Percentiles rank a stretch among this genome's conserved stretches.
phyloP scores from a whole-genome alignment of 2,797 vertebrate species.

The Tarsius wallacei region DNA sequence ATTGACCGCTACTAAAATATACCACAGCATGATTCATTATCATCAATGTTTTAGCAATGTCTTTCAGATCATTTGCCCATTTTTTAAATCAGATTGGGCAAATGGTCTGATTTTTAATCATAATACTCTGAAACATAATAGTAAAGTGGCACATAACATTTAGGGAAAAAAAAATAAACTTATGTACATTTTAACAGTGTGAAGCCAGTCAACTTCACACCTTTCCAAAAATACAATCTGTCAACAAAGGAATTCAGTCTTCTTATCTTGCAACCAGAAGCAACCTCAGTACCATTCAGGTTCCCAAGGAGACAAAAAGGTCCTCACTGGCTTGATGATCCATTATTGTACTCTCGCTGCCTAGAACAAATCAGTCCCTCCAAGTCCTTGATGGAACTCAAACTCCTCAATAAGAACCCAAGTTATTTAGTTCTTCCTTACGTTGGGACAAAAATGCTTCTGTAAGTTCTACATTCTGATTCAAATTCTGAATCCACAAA shows the following conservation, averaged over 20 bases:
- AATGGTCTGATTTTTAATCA: not conserved
- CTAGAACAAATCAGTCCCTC: not conserved
- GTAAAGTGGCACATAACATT: constrained; percentile 11
- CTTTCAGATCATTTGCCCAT: too few relatives aligned
- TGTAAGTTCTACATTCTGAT: not conserved
- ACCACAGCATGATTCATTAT: not conserved
- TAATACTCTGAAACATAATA: constrained; percentile 12
- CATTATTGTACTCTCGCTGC: not conserved
- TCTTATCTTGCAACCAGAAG: constrained; percentile 13
- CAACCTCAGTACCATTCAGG: not conserved
- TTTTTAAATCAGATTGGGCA: too few relatives aligned
- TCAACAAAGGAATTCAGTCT: constrained; percentile 10
- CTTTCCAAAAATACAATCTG: constrained; percentile 68
- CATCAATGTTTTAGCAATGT: not conserved
- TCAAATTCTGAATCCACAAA: constrained; percentile 39
- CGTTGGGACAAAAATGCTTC: not conserved
- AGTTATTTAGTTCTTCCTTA: constrained; percentile 28
- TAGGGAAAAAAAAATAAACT: not conserved
- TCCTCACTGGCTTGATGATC: not conserved
- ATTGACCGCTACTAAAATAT: not conserved
- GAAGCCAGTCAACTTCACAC: not conserved
- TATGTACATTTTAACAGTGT: constrained; percentile 22
- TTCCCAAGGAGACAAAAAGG: not conserved
- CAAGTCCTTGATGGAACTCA: not conserved
- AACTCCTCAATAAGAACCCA: not conserved